phyloP scores from a whole-genome alignment of 1,140 invertebrate genomes.

The Argopecten irradians region DNA sequence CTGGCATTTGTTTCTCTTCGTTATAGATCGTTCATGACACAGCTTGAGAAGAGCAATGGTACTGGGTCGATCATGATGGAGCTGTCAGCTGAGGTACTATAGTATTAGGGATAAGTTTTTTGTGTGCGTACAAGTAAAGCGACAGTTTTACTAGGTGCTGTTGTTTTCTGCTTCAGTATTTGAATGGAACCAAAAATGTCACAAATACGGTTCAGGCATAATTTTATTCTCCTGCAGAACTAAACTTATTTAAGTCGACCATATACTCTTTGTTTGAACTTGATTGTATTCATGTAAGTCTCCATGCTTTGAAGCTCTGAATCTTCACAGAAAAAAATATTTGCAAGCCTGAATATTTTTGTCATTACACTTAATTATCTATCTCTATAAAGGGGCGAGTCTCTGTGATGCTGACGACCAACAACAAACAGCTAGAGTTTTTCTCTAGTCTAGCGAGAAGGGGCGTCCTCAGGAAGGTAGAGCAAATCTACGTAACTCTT shows the following conservation, averaged over 20 bases:
- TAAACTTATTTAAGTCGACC: too few species aligned
- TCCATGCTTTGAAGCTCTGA: too few species aligned
- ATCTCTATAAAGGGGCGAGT: background rate
- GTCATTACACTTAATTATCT: too few species aligned
- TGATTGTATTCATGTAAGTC: too few species aligned
- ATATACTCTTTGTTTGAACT: too few species aligned
- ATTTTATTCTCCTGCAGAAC: too few species aligned
- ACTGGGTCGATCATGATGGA: background rate
- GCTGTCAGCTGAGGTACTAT: background rate
- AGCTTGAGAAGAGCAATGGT: background rate
- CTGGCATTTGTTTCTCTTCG: background rate
- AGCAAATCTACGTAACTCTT: background rate
- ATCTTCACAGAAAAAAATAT: too few species aligned
- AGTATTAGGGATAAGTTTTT: background rate
- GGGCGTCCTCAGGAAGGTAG: background rate
- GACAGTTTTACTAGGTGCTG: background rate
- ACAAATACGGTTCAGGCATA: too few species aligned
- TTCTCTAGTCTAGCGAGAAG: background rate
- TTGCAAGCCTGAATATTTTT: too few species aligned
- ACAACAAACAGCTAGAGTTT: background rate
- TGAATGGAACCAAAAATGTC: too few species aligned
- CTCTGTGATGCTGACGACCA: background rate
- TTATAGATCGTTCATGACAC: background rate
- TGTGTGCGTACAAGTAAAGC: background rate
- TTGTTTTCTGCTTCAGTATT: too few species aligned